These are phyloP conservation scores for Drosophila sulfurigaster DNA, from an alignment of 1,140 invertebrate species.

Conservation along the genomic window DNA sequence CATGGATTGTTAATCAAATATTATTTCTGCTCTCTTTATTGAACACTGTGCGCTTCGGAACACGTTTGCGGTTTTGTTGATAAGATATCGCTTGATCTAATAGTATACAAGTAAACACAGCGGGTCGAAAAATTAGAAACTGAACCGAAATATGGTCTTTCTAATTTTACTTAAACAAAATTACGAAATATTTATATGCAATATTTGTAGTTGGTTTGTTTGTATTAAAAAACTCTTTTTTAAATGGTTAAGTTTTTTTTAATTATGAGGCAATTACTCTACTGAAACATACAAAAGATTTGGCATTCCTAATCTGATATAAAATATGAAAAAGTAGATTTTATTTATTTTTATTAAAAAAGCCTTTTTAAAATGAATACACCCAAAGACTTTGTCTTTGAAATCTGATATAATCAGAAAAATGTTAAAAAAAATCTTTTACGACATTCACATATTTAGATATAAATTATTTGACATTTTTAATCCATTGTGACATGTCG, in stretches of 20 bases:
- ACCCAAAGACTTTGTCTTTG: too few species aligned
- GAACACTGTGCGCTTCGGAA: background rate
- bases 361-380: too few species aligned
- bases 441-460: too few species aligned
- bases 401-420: too few species aligned
- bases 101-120: background rate
- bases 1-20: background rate
- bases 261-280: too few species aligned
- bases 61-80: background rate
- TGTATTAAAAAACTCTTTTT: background rate
- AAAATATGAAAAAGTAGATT: too few species aligned
- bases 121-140: background rate
- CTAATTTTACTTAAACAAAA: background rate
- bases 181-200: background rate
- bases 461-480: background rate
- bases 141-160: background rate
- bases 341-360: too few species aligned
- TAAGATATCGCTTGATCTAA: conserved; percentile 7
- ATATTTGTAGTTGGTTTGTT: background rate
- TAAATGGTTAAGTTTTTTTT: too few species aligned
- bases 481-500: conserved; percentile 21
- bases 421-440: too few species aligned
- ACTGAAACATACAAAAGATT: too few species aligned
- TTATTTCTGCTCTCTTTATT: background rate
- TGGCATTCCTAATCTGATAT: too few species aligned